Base-by-base conservation (phyloP, 2,888 invertebrate species). In the Lymantria monacha region DNA sequence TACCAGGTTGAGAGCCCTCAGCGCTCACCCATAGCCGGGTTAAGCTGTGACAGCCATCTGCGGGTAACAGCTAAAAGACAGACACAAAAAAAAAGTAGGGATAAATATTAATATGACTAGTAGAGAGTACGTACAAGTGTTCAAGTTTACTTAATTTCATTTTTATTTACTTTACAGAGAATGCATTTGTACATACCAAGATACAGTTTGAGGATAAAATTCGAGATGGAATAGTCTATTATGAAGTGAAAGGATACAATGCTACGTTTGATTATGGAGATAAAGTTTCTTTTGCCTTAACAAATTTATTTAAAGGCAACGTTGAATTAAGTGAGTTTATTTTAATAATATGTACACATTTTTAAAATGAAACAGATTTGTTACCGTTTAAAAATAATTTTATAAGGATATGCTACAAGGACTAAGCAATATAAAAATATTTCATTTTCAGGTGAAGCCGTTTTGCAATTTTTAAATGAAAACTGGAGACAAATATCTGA, bases 261-360 rank as follows among this genome's bases (percentile, higher is more conserved):
- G 58, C 78, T 1, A 54, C 58, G 0, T 78, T 81, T 9, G 53
- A 59, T 3, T 79, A 70, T 41, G 81, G 71, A n/a, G 81, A 78
- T 2, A 75, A 47, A 62, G 76, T 85, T 1, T 65, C 63, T 0
- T 87, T 85, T 51, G 47, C 54, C 2, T 60, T 85, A 3, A 81
- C 82, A 0, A 85, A 87, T 55, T 70, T 87, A 30, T 85, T 87
- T 52, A 63, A 83, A 63, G 87, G 85, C 54, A 86, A 74, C 48
- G 73, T 82, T n/a, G 70, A 78, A 63, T 50, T 87, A 9, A 82
- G 86, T 87, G 66, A 82, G 86, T 80, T 7, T 33, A 33, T 33
- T 8, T 30, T 8, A 45, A 22, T 33, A 33, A 1, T 33, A 33
- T 10, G 33, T 33, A 10, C 5, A 33, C 5, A 33, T 33, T 33